Evolutionary conservation across 2,888 invertebrate species (phyloP), one percentile per base, ranked within the genome.

Genomic region (Synanthedon andrenaeformis): DNA sequence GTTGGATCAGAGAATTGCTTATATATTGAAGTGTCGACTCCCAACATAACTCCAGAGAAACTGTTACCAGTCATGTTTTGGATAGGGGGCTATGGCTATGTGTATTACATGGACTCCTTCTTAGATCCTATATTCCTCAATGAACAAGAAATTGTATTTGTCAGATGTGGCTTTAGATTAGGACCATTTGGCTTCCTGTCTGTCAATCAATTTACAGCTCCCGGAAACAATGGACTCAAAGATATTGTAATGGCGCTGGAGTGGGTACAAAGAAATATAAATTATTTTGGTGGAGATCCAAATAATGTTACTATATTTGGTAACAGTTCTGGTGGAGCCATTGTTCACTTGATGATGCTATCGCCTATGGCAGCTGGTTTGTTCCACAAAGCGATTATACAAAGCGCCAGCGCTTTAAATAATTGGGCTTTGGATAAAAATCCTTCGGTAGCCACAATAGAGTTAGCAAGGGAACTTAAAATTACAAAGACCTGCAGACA

Each of bases 21-120:
- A 1, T 85, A 83, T 56, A 65, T 88, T 45, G 82, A 86, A 61
- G 64, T 88, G 12, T 71, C 70, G 35, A 75, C 79, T 41, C 79
- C 79, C 57, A 74, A 65, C 56, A 59, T 79, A 10, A 66, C 71
- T 42, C 72, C 80, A 4, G 64, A 71, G 1, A 70, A 83, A 58
- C 75, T 65, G 13, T 62, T 82, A 61, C 88, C 89, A 28, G 89
- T 89, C 2, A 84, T 89, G 84, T 84, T 89, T 57, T 89, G 84
- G 81, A 79, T 89, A 53, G 86, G 88, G 55, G 73, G 82, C 51
- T 85, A 68, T 57, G 69, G 66, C 28, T 89, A 76, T 62, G 54
- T 69, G 28, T 61, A 58, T 50, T 67, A 67, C 49, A 58, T 76
- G 42, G 84, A 85, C 54, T 56, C 65, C 10, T 57, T 69, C n/a